phyloP scores from a whole-genome alignment of 2,888 invertebrate species.

The Hydropsyche betteni region DNA sequence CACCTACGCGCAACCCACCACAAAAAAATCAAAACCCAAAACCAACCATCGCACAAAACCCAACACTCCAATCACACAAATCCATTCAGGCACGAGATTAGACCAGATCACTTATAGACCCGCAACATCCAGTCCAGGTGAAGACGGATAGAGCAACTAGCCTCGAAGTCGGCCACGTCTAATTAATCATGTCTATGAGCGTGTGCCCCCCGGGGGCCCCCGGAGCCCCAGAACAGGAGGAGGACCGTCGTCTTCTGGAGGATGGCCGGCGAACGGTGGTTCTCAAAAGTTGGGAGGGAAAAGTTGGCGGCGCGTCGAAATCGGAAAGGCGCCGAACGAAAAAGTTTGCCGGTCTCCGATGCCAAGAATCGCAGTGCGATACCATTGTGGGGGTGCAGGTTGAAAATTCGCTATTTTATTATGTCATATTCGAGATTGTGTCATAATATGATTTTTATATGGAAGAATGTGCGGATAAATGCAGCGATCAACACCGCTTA shows the following conservation, averaged over 20 bases:
- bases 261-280: conserved; percentile 6
- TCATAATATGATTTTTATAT: neutral
- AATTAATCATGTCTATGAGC: conserved; percentile 49
- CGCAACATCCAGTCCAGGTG: conserved; percentile 28
- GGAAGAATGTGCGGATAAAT: no score
- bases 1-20: no score
- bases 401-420: neutral
- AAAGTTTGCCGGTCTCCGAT: conserved; percentile 6
- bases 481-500: no score
- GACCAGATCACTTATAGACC: neutral
- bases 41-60: no score
- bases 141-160: neutral
- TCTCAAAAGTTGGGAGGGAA: conserved; percentile 13
- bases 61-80: no score
- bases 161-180: conserved; percentile 26
- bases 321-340: conserved; percentile 18
- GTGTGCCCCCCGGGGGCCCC: conserved; percentile 34
- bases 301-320: conserved; percentile 18
- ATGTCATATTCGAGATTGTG: neutral
- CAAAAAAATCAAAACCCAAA: no score
- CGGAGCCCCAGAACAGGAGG: conserved; percentile 10
- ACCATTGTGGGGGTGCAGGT: neutral
- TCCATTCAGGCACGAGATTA: no score
- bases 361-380: conserved; percentile 4
- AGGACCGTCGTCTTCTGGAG: neutral